A percentile compares a stretch with the other conserved stretches of the same genome.
Evolutionary conservation across 2,888 invertebrate genomes (phyloP).

Genomic region (Dendrolimus pini): DNA sequence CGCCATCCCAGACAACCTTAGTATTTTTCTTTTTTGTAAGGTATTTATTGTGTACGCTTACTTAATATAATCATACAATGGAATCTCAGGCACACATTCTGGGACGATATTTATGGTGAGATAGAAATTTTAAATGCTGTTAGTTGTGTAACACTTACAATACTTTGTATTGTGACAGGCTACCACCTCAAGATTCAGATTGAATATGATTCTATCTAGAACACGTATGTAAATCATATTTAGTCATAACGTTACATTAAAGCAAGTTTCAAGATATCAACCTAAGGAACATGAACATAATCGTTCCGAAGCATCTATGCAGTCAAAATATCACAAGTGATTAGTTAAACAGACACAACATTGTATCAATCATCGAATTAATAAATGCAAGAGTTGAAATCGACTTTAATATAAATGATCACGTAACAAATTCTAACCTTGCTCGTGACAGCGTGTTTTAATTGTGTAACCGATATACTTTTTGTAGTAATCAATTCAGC

Average conservation of each 20-base stretch:
- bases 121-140: too few relatives aligned
- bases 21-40: too few relatives aligned
- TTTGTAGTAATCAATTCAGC: slow-evolving; percentile 8
- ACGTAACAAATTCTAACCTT: slow-evolving; percentile 42
- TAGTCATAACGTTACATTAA: slow-evolving; percentile 9
- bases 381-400: slow-evolving; percentile 32
- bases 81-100: too few relatives aligned
- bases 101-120: too few relatives aligned
- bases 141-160: too few relatives aligned
- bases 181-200: too few relatives aligned
- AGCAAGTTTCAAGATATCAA: slow-evolving; percentile 3
- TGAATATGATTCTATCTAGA: too few relatives aligned
- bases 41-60: too few relatives aligned
- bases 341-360: slow-evolving; percentile 25
- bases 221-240: not conserved
- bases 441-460: slow-evolving; percentile 24
- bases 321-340: slow-evolving; percentile 24
- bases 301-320: slow-evolving; percentile 15
- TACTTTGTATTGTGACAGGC: too few relatives aligned
- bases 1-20: too few relatives aligned
- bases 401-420: slow-evolving; percentile 30
- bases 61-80: too few relatives aligned
- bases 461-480: slow-evolving; percentile 21
- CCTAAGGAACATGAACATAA: slow-evolving; percentile 2
- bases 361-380: slow-evolving; percentile 26